phyloP scores from a whole-genome alignment of 2,797 vertebrate species.

The Decapterus maruadsi region DNA sequence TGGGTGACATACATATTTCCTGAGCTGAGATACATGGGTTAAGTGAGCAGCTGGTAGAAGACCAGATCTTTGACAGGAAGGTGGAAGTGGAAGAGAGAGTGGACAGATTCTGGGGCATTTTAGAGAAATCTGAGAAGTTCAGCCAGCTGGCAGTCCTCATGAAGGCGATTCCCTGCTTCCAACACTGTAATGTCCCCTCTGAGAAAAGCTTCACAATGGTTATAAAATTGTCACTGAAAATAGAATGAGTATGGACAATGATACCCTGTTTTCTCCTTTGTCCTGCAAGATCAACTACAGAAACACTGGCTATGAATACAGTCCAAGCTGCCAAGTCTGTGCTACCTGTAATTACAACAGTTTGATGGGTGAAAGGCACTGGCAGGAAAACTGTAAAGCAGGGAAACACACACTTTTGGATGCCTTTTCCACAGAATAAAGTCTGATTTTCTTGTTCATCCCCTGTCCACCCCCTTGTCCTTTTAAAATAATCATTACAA shows the following conservation, averaged over 20 bases:
- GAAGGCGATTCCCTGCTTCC: conserved; percentile 45
- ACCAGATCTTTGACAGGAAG: conserved; percentile 42
- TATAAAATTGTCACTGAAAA: conserved; percentile 43
- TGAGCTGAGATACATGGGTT: neutral
- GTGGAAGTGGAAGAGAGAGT: conserved; percentile 17
- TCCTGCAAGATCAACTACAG: conserved; percentile 21
- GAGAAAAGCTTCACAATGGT: conserved; percentile 40
- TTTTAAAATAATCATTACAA: neutral
- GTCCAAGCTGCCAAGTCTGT: conserved; percentile 20
- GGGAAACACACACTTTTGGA: neutral
- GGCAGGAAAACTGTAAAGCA: neutral
- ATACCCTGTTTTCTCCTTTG: conserved; percentile 12
- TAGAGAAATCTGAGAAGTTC: conserved; percentile 39
- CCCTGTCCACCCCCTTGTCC: neutral
- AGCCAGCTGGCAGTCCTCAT: conserved; percentile 57
- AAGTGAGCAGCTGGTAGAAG: conserved; percentile 40
- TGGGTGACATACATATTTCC: neutral
- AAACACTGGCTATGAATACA: conserved; percentile 18
- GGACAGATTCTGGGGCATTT: conserved; percentile 48
- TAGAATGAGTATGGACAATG: conserved; percentile 27
- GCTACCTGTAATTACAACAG: conserved; percentile 33
- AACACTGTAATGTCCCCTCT: conserved; percentile 50
- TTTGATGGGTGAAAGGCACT: conserved; percentile 1
- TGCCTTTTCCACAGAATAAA: no score
- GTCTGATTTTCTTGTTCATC: neutral